Evolutionary conservation across 2,113 vertebrate species (phyloP).

Genomic region (Tringa solitaria): DNA sequence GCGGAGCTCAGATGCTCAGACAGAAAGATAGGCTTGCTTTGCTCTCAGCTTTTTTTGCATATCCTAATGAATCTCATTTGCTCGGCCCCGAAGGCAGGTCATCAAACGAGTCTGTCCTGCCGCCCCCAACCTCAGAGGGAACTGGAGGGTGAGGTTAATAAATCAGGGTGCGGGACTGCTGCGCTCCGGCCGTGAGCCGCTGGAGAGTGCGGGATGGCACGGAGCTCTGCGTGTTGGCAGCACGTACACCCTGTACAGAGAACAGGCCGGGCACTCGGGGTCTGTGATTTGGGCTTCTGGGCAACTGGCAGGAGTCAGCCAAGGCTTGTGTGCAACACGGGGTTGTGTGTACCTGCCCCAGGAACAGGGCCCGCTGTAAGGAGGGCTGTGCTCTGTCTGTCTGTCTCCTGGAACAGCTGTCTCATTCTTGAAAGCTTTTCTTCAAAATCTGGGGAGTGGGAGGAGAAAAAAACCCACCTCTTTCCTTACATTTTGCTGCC

Average conservation of each 20-base stretch:
- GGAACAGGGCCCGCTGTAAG: background rate
- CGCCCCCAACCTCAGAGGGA: slow-evolving; percentile 1
- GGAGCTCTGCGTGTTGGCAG: background rate
- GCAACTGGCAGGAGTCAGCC: background rate
- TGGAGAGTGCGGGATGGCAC: background rate
- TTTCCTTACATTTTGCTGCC: background rate
- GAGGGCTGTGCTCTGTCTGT: background rate
- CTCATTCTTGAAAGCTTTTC: background rate
- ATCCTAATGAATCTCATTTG: slow-evolving; percentile 64
- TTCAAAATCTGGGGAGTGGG: background rate
- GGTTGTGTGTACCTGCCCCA: background rate
- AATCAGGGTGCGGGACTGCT: background rate
- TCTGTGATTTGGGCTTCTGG: background rate
- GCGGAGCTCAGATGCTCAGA: slow-evolving; percentile 40
- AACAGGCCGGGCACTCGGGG: background rate
- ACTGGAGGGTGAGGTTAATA: slow-evolving; percentile 11
- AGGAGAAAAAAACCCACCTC: background rate
- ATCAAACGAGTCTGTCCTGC: slow-evolving; percentile 13
- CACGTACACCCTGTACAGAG: background rate
- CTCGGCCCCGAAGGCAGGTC: slow-evolving; percentile 56
- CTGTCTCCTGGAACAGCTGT: background rate
- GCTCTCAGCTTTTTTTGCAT: slow-evolving; percentile 40
- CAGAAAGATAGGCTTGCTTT: slow-evolving; percentile 44
- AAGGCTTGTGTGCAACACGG: background rate
- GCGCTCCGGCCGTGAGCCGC: background rate